Evolutionary conservation across 2,888 invertebrate species (phyloP), one percentile per base, ranked within the genome.

Genomic region (Hirtodrosophila trivittata): DNA sequence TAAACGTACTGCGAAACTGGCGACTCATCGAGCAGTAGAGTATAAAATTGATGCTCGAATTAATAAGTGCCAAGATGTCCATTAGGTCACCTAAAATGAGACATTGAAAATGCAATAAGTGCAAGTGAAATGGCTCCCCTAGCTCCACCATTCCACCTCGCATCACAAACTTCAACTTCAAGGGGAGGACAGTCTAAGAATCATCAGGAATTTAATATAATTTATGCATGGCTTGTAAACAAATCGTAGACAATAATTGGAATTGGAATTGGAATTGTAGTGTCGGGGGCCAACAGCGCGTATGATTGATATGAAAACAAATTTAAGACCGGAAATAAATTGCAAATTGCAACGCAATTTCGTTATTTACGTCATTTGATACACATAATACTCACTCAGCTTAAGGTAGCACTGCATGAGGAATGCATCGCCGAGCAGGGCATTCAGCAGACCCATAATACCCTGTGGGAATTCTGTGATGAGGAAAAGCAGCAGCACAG

Each of bases 1-100:
- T 93, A 88, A 96, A 96, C 1, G 95, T 95, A 68, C 93, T 93
- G 8, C 98, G 93, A 91, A 98, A 98, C 91, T 97, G 97, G 14
- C 96, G 93, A 75, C 97, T 97, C 98, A 98, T 98, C 77, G 96
- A 94, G 91, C 97, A 98, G 92, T 98, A 98, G 52, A 98, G 93
- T 71, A 97, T 96, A 91, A 98, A 98, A 91, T 98, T 98, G 82
- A 98, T 96, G 33, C 97, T 96, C 35, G 97, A 97, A 89, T 98
- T 98, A 85, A 97, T 94, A 75, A 98, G 92, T 25, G 98, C 97
- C 91, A 97, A 92, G 59, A 97, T 93, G 91, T 98, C 97, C 94
- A 97, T 95, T 75, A 97, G 92, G 89, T 98, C 97, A 77, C 94
- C 94, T 94, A 92, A 38, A 73, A 57, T 26, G 55, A 47, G 32